Evolutionary conservation across 2,888 invertebrate genomes (phyloP).

Genomic region (Cerastis leucographa): DNA sequence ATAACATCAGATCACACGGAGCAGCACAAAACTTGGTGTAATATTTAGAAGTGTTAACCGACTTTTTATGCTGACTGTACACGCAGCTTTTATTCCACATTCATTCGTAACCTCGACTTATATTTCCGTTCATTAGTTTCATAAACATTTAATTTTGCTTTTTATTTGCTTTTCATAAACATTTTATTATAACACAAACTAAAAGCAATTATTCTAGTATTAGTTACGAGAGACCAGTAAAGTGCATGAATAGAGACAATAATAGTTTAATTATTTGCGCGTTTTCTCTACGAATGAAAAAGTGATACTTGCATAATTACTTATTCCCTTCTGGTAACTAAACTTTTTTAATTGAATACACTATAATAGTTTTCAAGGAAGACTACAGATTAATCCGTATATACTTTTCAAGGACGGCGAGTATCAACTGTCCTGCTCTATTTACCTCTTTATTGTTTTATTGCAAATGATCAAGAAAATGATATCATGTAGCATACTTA

Average conservation of each 20-base stretch:
- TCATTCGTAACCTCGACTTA: slow-evolving; percentile 2
- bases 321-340: background rate
- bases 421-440: background rate
- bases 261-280: slow-evolving; percentile 19
- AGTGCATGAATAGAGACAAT: slow-evolving; percentile 5
- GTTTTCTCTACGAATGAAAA: background rate
- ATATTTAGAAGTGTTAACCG: too few relatives aligned
- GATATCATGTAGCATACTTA: background rate
- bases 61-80: too few relatives aligned
- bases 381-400: too few relatives aligned
- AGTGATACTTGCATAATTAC: background rate
- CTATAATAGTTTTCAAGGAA: background rate
- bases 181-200: too few relatives aligned
- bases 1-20: too few relatives aligned
- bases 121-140: slow-evolving; percentile 11
- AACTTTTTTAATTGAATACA: background rate
- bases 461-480: background rate
- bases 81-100: slow-evolving; percentile 5
- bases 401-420: background rate
- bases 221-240: background rate
- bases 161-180: slow-evolving; percentile 9
- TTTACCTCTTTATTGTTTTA: background rate
- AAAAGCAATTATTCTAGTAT: slow-evolving; percentile 1
- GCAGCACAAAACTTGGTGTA: too few relatives aligned
- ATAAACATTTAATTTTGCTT: slow-evolving; percentile 12